These are phyloP conservation scores for Drosophila guanche DNA, from an alignment of 1,140 invertebrate species.

Conservation along the genomic window DNA sequence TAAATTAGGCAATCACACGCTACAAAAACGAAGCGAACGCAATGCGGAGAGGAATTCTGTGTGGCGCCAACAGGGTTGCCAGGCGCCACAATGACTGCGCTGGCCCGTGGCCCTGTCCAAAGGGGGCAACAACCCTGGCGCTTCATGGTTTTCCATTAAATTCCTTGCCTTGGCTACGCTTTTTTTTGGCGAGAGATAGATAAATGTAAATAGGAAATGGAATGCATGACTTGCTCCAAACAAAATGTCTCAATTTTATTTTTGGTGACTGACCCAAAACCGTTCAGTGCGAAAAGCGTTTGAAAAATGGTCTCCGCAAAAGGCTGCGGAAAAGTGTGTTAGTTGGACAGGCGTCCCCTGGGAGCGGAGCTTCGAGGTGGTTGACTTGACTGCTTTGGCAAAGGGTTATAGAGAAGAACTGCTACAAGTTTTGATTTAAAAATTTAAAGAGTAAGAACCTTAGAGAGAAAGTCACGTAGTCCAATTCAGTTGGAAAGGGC, in stretches of 20 bases:
- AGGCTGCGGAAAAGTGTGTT: constrained; percentile 43
- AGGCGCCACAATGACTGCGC: constrained; percentile 47
- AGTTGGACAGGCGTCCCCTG: constrained; percentile 42
- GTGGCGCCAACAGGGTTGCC: constrained; percentile 63
- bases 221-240: constrained; percentile 66
- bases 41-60: constrained; percentile 61
- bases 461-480: constrained; percentile 25
- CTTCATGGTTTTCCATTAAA: constrained; percentile 64
- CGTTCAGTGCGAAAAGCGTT: constrained; percentile 30
- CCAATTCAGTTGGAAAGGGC: constrained; percentile 15
- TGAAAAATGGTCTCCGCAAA: constrained; percentile 1
- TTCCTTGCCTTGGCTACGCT: constrained; percentile 40
- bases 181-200: constrained; percentile 48
- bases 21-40: constrained; percentile 60
- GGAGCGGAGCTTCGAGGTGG: background rate
- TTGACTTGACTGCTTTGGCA: background rate
- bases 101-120: constrained; percentile 18
- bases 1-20: constrained; percentile 74
- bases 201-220: constrained; percentile 74
- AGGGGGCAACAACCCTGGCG: constrained; percentile 66
- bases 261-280: constrained; percentile 28
- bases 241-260: constrained; percentile 41
- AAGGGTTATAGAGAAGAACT: background rate
- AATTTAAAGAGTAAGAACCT: background rate
- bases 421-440: background rate